Base-by-base conservation (phyloP, 2,113 vertebrate genomes). In the crab-eating macaque (Macaca fascicularis) region DNA sequence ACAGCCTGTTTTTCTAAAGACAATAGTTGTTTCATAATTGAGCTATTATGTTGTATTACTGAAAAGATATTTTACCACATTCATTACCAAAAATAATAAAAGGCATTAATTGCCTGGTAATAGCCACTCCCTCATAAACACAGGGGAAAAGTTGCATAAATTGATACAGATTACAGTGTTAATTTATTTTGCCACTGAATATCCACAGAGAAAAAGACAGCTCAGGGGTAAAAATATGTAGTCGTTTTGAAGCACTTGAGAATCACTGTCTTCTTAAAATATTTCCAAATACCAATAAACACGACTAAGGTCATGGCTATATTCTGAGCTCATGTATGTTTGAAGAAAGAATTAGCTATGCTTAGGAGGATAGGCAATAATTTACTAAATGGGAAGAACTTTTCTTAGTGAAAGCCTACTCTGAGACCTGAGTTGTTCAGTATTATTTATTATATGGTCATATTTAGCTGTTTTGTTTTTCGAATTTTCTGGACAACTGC, bases 181-280 rank as follows among this genome's bases (percentile, higher is more conserved):
- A 70, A 55, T 89, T 78, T 78, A 74, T 86, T 88, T 91, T 94
- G 23, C n/a, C 23, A 25, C 43, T 85, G 32, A 90, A 38, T 40
- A 40, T 30, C 12, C 25, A n/a, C 3, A 86, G 10, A 59, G 30
- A 64, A 83, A 83, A 82, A 70, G 32, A 92, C 93, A 83, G 23
- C 11, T 81, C 91, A 80, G 19, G 23, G 23, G 2, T 92, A 85
- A 89, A 90, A 89, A 38, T 8, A 78, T 11, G 7, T 72, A 23
- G 14, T 93, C 38, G 64, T 70, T 93, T 57, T 57, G 10, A 89
- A 93, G 38, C 50, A 80, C 83, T 96, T 75, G 40, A 80, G n/a
- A 96, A 86, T 86, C 38, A 30, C 3, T 40, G 8, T 86, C 76
- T 85, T 89, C 76, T 89, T 76, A 89, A 96, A 93, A 75, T 83